phyloP scores from a whole-genome alignment of 2,113 vertebrate genomes.

The Thalassarche chlororhynchos region DNA sequence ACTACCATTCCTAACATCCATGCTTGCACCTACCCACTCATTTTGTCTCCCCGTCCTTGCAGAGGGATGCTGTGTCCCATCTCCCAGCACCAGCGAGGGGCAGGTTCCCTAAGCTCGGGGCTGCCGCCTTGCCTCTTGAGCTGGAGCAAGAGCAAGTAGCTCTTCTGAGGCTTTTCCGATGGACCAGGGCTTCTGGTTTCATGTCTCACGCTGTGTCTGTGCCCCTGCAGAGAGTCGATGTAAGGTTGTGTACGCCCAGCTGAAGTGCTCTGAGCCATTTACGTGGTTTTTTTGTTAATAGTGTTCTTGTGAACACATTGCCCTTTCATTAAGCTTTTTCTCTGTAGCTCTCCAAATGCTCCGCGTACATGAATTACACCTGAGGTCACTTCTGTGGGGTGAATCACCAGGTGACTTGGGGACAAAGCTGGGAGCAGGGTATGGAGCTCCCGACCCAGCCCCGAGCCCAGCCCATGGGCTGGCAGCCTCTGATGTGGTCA shows the following conservation, averaged over 20 bases:
- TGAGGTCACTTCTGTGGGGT: background rate
- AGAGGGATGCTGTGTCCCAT: too few relatives aligned
- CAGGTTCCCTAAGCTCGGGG: background rate
- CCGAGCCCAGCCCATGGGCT: background rate
- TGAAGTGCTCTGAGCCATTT: background rate
- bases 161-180: background rate
- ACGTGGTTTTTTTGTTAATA: background rate
- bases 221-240: background rate
- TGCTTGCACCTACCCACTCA: too few relatives aligned
- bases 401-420: background rate
- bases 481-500: background rate
- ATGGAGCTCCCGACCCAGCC: background rate
- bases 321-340: background rate
- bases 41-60: fast-evolving
- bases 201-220: fast-evolving
- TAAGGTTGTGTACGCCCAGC: background rate
- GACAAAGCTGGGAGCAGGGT: background rate
- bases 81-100: background rate
- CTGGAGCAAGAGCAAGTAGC: background rate
- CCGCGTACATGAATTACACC: fast-evolving
- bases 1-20: fast-evolving
- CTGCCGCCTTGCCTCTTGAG: background rate
- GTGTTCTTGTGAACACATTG: background rate
- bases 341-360: background rate
- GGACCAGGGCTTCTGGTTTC: background rate